Conservation (phyloP, 1,140 invertebrate species). For the Sinonovacula constricta region DNA sequence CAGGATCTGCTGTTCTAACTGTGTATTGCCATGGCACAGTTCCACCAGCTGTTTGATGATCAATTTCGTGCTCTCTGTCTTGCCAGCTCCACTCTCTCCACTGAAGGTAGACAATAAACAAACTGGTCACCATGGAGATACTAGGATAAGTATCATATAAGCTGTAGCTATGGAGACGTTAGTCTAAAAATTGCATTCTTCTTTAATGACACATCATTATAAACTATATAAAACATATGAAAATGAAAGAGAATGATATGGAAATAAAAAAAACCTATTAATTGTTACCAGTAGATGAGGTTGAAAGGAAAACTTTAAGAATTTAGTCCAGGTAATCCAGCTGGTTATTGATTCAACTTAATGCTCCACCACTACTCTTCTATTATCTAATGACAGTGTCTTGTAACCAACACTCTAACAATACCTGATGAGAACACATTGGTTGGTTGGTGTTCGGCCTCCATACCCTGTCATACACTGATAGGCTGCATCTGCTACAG, state of each 20-base stretch:
- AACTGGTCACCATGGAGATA: not conserved
- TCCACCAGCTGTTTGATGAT: conserved; percentile 77
- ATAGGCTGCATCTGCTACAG: conserved; percentile 88
- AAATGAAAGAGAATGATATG: too few relatives aligned
- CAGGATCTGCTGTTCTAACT: conserved; percentile 77
- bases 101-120: conserved; percentile 79
- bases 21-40: conserved; percentile 74
- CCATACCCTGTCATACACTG: conserved; percentile 92
- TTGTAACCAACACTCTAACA: too few relatives aligned
- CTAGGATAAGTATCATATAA: not conserved
- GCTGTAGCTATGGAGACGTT: not conserved
- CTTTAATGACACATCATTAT: too few relatives aligned
- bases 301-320: too few relatives aligned
- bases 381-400: too few relatives aligned
- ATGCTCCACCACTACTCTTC: too few relatives aligned
- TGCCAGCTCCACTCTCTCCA: conserved; percentile 99
- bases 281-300: too few relatives aligned
- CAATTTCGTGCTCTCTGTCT: conserved; percentile 91
- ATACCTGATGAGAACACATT: conserved; percentile 76
- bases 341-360: too few relatives aligned
- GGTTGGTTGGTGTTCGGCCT: conserved; percentile 64
- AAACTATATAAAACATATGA: too few relatives aligned
- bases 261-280: too few relatives aligned
- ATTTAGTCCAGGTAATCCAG: too few relatives aligned
- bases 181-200: not conserved